These are phyloP conservation scores for Ormyrus labotus DNA, from an alignment of 2,888 invertebrate genomes.

Conservation along the genomic window DNA sequence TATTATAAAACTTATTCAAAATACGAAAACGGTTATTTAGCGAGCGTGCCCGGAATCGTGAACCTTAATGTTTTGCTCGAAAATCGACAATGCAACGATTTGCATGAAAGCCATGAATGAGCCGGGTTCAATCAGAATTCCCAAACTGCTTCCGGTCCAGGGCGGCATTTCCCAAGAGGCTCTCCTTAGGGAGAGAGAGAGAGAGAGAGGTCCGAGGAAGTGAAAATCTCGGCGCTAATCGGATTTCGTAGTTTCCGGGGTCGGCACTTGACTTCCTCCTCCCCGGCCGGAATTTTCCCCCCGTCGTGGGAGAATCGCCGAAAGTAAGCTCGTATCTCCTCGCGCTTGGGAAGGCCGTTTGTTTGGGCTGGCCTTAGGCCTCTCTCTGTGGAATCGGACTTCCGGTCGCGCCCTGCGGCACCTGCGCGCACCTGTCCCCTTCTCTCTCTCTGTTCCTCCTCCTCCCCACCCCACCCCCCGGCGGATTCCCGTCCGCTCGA, in stretches of 20 bases:
- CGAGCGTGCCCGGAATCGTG: too few relatives aligned
- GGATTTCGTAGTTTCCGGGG: constrained; percentile 46
- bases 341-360: constrained; percentile 47
- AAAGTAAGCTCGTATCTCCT: constrained; percentile 15
- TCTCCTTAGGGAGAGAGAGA: constrained; percentile 29
- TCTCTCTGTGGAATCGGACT: constrained; percentile 63
- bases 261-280: constrained; percentile 45
- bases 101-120: too few relatives aligned
- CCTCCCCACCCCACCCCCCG: constrained; percentile 36
- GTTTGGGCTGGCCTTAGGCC: constrained; percentile 52
- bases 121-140: too few relatives aligned
- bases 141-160: too few relatives aligned
- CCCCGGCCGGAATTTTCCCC: constrained; percentile 23
- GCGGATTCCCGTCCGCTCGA: constrained; percentile 9
- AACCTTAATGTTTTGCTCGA: too few relatives aligned
- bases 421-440: constrained; percentile 71
- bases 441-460: constrained; percentile 53
- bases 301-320: constrained; percentile 31
- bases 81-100: too few relatives aligned
- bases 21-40: too few relatives aligned
- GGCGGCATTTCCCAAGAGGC: too few relatives aligned
- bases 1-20: too few relatives aligned
- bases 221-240: constrained; percentile 39
- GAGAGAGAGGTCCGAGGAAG: constrained; percentile 43
- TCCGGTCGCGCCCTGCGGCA: constrained; percentile 73